Conservation (phyloP, 2,797 vertebrate species). For the Parauchenoglanis ngamensis region DNA sequence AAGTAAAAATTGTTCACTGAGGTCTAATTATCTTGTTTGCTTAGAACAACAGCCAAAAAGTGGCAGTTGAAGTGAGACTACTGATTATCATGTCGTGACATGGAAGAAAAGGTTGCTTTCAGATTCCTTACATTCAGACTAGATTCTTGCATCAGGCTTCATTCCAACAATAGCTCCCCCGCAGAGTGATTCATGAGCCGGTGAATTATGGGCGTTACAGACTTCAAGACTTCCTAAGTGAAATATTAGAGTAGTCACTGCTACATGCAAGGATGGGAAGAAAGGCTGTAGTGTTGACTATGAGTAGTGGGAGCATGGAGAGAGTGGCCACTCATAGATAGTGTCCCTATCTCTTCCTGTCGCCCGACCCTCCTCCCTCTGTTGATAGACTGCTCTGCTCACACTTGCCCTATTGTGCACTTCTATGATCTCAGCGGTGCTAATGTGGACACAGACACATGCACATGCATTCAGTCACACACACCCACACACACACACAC, state of each 20-base stretch:
- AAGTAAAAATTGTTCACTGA: background rate
- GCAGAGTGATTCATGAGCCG: slow-evolving; percentile 37
- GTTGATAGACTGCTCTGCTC: slow-evolving; percentile 66
- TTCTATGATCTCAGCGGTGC: slow-evolving; percentile 75
- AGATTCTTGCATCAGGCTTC: slow-evolving; percentile 26
- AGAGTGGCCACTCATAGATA: slow-evolving; percentile 46
- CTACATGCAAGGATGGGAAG: slow-evolving; percentile 31
- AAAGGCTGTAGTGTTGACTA: slow-evolving; percentile 36
- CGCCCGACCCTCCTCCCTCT: slow-evolving; percentile 56
- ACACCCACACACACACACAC: slow-evolving; percentile 51
- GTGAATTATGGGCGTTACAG: slow-evolving; percentile 32
- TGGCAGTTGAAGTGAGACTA: slow-evolving; percentile 6
- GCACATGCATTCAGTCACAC: slow-evolving; percentile 31
- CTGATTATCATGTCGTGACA: slow-evolving; percentile 35
- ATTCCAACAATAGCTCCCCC: slow-evolving; percentile 33
- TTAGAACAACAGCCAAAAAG: background rate
- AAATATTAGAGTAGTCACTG: slow-evolving; percentile 27
- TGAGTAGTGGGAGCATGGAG: slow-evolving; percentile 28
- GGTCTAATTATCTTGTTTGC: slow-evolving; percentile 1
- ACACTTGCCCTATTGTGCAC: slow-evolving; percentile 77
- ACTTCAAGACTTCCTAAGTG: slow-evolving; percentile 17
- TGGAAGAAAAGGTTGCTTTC: slow-evolving; percentile 13
- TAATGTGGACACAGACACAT: slow-evolving; percentile 39
- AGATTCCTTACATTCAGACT: slow-evolving; percentile 15
- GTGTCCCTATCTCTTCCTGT: slow-evolving; percentile 64